Evolutionary conservation across 1,140 invertebrate genomes (phyloP).

Genomic region (Eufriesea mexicana): DNA sequence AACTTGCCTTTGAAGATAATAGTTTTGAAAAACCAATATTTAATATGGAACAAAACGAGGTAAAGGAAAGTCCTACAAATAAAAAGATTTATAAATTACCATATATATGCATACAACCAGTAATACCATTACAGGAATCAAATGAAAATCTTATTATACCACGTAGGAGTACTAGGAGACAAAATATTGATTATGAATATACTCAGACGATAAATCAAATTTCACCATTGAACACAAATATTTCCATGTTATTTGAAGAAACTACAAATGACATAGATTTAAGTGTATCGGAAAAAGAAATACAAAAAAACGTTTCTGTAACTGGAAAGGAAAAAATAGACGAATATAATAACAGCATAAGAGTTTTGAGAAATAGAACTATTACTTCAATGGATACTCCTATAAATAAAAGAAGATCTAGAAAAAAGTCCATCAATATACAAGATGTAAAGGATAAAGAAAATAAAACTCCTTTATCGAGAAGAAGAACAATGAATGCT

Average conservation of each 20-base stretch:
- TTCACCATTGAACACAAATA: not conserved
- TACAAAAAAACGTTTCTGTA: not conserved
- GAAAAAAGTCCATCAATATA: not conserved
- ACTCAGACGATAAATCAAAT: not conserved
- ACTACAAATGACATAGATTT: not conserved
- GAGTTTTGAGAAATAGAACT: constrained; percentile 58
- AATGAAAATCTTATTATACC: not conserved
- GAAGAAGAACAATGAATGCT: constrained; percentile 28
- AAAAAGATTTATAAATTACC: not conserved
- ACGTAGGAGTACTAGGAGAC: constrained; percentile 4
- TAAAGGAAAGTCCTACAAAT: not conserved
- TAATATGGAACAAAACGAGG: no score
- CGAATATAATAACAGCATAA: not conserved
- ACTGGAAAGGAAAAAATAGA: no score
- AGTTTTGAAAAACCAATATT: constrained; percentile 18
- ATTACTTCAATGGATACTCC: constrained; percentile 29
- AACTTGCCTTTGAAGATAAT: constrained; percentile 69
- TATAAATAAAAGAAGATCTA: constrained; percentile 7
- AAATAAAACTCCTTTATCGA: constrained; percentile 24
- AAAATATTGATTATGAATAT: not conserved
- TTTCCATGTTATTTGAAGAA: not conserved
- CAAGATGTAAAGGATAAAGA: constrained; percentile 25
- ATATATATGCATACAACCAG: not conserved
- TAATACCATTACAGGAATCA: not conserved
- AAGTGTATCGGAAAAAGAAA: not conserved